Base-by-base conservation (phyloP, 2,797 vertebrate genomes). In the Acropternis orthonyx region DNA sequence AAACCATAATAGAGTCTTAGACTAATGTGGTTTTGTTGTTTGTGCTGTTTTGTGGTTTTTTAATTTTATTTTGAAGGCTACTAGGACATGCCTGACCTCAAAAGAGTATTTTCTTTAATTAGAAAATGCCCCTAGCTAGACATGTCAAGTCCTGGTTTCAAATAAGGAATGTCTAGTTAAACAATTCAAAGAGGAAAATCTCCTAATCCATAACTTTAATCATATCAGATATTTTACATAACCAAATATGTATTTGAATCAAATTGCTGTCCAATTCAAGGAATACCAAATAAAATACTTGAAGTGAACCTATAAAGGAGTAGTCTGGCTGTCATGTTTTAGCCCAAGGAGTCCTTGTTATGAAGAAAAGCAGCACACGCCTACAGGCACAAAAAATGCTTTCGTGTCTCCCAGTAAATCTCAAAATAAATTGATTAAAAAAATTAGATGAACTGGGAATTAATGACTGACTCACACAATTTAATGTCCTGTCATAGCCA, bases 81-180 rank as follows among this genome's bases (percentile, higher is more conserved):
- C 56, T 71, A 59, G 59, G 74, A 26, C n/a, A 92, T 54, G 76
- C 12, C n/a, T 93, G 71, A 89, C 56, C 73, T 90, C 66, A 58
- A 83, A 90, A 86, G 30, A 83, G 58, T 73, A 75, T 88, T 88
- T 79, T 76, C 80, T 87, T 89, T 91, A 90, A 90, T 84, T 94
- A 78, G 58, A 95, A 95, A 90, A 55, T 73, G 79, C 73, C 84
- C 39, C 83, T 65, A 88, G 69, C 66, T 88, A 90, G 62, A 84
- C 4, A 83, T 81, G 73, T 78, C 79, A 88, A 93, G 68, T 5
- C 28, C 30, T 56, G 48, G 56, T 69, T 78, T 86, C 62, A 90
- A 86, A 88, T 46, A 90, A 91, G 52, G 23, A 79, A 78, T 51
- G 67, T 48, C 49, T 65, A 92, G 65, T 71, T 92, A 88, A 95